A percentile compares a stretch with the other conserved stretches of the same genome.
Evolutionary conservation across 2,888 invertebrate species (phyloP).

Genomic region (Amiota communis): DNA sequence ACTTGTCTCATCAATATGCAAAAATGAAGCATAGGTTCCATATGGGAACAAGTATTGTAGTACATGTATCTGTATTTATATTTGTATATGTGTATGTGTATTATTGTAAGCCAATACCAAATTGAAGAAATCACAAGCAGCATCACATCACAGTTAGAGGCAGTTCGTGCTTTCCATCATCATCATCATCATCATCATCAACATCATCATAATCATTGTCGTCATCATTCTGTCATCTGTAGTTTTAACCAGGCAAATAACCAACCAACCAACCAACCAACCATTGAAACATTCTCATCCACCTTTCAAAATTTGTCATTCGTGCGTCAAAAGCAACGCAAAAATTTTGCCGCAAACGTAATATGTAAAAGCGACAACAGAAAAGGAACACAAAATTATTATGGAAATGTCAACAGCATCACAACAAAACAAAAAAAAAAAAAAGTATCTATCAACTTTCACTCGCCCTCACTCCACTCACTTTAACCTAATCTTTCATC

Average conservation of each 20-base stretch:
- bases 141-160: neutral
- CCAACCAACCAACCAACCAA: no score
- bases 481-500: slow-evolving; percentile 13
- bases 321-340: slow-evolving; percentile 65
- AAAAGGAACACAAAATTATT: slow-evolving; percentile 54
- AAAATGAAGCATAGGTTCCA: neutral
- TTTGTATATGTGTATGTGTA: neutral
- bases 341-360: slow-evolving; percentile 45
- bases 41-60: neutral
- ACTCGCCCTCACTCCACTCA: neutral
- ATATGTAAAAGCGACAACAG: neutral
- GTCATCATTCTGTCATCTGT: no score
- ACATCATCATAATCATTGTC: no score
- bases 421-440: no score
- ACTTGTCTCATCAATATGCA: neutral
- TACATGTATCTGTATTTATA: neutral
- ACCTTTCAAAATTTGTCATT: slow-evolving; percentile 44
- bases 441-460: slow-evolving; percentile 53
- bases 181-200: no score
- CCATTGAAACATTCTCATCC: neutral
- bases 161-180: neutral
- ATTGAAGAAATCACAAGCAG: neutral
- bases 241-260: no score
- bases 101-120: neutral
- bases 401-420: slow-evolving; percentile 62